Evolutionary conservation across 53 echinoderm and acorn worm species (phyloP), one percentile per base, ranked within the genome.

Genomic region (Echinometra lucunter): DNA sequence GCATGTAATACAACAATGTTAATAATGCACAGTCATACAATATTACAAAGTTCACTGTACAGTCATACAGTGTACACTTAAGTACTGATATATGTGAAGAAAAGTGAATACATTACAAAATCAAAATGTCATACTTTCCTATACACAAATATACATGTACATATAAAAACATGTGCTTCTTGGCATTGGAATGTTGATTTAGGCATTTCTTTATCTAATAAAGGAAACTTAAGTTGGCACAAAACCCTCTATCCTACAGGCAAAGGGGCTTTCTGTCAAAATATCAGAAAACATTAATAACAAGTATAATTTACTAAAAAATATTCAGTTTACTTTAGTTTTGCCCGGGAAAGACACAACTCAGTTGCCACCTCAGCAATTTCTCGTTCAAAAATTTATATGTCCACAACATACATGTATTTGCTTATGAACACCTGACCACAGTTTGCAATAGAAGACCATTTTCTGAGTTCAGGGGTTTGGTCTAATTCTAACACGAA

Each of bases 71-170:
- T 58, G 21, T 63, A 63, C 63, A 81, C 21, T 3, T 81, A 21
- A 81, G 47, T 85, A 45, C 47, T 45, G 85, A 85, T 85, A 49
- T 49, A 85, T 85, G 12, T 85, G 45, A 85, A 85, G 18, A 28
- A 28, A 47, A 85, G 8, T 49, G 13, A 38, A 40, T 85, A 45
- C 13, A 47, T 45, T 2, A 85, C 37, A 49, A 44, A 3, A 53
- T 53, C 81, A 44, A 35, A 28, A 34, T 35, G 8, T 53, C 37
- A 32, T 15, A 35, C 37, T 74, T 13, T 17, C 37, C 34, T 37
- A 74, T 35, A 53, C 0, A 16, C 37, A 74, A 12, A 35, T 37
- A 11, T 35, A 72, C 72, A 72, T 35, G 15, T 72, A 72, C 11
- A 47, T 47, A 9, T 34, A 72, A 10, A 72, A 2, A 72, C 1